Evolutionary conservation across 2,797 vertebrate genomes (phyloP).

Genomic region (Cottoperca gobio): DNA sequence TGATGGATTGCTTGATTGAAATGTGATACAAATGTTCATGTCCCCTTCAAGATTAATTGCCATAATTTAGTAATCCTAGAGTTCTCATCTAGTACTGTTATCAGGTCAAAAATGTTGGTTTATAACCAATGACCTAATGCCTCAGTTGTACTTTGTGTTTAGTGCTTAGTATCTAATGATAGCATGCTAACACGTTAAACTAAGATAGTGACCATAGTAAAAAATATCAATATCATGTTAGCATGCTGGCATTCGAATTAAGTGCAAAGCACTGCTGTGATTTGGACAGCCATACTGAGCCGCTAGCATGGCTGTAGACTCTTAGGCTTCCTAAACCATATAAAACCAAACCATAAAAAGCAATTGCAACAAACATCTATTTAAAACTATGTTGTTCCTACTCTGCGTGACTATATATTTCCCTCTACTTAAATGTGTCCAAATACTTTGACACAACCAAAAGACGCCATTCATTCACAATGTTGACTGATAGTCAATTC

Average conservation of each 20-base stretch:
- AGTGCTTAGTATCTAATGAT: not conserved
- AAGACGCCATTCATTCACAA: slow-evolving; percentile 10
- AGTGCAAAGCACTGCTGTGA: not conserved
- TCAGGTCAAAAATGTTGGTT: not conserved
- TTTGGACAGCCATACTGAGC: not conserved
- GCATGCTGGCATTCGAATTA: not conserved
- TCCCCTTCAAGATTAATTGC: not conserved
- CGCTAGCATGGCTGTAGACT: too few species aligned
- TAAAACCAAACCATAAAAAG: not conserved
- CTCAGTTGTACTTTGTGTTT: not conserved
- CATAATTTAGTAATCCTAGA: not conserved
- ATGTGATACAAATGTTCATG: not conserved
- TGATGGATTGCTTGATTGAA: not conserved
- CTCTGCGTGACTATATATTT: not conserved
- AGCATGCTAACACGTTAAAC: not conserved
- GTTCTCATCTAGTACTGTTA: not conserved
- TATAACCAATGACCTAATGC: not conserved
- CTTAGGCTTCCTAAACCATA: not conserved
- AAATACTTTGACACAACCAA: slow-evolving; percentile 28
- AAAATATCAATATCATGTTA: not conserved
- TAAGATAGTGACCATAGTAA: too few species aligned
- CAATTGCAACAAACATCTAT: not conserved
- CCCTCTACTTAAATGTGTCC: not conserved
- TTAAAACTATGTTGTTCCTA: not conserved
- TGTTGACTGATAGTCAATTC: slow-evolving; percentile 31